Evolutionary conservation across 37 sponge, comb jelly and placozoan genomes (phyloP), one percentile per base, ranked within the genome.

Genomic region (Tethya wilhelma): DNA sequence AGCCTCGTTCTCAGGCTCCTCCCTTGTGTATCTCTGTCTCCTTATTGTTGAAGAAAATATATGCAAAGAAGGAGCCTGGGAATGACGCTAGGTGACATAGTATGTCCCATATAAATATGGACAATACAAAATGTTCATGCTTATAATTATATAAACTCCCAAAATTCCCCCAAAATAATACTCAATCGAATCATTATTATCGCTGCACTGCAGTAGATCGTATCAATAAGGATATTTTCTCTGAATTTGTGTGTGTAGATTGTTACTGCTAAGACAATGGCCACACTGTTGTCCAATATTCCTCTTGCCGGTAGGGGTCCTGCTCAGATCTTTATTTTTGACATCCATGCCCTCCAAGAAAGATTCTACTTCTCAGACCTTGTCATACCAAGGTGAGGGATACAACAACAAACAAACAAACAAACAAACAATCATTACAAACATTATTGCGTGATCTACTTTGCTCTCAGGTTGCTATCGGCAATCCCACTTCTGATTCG

Each of bases 321-420:
- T 12, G 71, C 93, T 37, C 97, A 96, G 80, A 84, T 96, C 62
- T 79, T 96, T 44, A 88, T 96, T 38, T 96, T 90, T 68, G 97
- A 96, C 73, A 96, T 96, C 39, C 97, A 96, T 62, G 89, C 93
- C 33, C 89, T 96, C 0, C 97, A 96, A 55, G 97, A 96, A 83
- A 77, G 97, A 36, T 96, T 96, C 77, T 96, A 96, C 64, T 96
- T 96, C 83, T 74, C 79, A 39, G 86, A 96, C 64, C 77, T 73
- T 38, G 91, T 96, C 44, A 96, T 96, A 30, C 97, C 97, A 17
- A 79, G 97, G 94, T 87, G 44, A 69, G 38, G 2, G 14, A 9
- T 19, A 49, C 14, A 49, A 49, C 14, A 49, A 9, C 9, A 49
- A 19, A 49, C 9, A 49, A 49, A 49, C 53, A 49, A 49, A 9